These are phyloP conservation scores for Psilanteris sp. DNA, from an alignment of 1,140 invertebrate species.

Conservation along the genomic window DNA sequence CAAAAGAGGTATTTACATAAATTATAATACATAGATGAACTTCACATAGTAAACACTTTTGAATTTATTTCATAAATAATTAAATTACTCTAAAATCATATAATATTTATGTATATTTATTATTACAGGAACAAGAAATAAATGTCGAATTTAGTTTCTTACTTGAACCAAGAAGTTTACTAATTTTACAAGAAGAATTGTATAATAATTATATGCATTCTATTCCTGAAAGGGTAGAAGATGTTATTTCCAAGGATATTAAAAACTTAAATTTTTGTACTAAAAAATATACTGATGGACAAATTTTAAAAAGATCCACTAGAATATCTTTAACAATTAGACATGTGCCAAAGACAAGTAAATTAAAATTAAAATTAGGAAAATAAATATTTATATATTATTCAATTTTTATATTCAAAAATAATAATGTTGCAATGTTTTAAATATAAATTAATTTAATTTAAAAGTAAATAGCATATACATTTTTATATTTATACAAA, in stretches of 20 bases:
- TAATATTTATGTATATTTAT: constrained; percentile 23
- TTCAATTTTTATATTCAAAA: too few relatives aligned
- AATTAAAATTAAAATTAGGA: constrained; percentile 85
- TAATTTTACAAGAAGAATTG: constrained; percentile 91
- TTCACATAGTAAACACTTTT: not conserved
- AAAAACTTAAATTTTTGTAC: constrained; percentile 85
- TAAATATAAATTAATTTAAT: too few relatives aligned
- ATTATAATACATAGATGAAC: too few relatives aligned
- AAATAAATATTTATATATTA: too few relatives aligned
- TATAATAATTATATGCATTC: constrained; percentile 94
- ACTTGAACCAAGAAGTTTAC: constrained; percentile 92
- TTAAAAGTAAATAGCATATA: too few relatives aligned
- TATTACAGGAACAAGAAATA: constrained; percentile 68
- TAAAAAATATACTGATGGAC: constrained; percentile 79
- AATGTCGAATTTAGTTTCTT: constrained; percentile 84
- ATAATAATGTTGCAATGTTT: too few relatives aligned
- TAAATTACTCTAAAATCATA: too few relatives aligned
- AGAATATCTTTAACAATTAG: constrained; percentile 94
- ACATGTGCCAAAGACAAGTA: constrained; percentile 54
- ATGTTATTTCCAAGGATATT: constrained; percentile 84
- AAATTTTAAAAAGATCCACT: constrained; percentile 83
- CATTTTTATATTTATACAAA: too few relatives aligned
- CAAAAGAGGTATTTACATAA: constrained; percentile 78
- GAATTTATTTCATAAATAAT: not conserved
- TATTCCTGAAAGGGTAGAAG: constrained; percentile 88